Conservation (phyloP, 2,113 vertebrate species). For the Asarcornis scutulata region DNA sequence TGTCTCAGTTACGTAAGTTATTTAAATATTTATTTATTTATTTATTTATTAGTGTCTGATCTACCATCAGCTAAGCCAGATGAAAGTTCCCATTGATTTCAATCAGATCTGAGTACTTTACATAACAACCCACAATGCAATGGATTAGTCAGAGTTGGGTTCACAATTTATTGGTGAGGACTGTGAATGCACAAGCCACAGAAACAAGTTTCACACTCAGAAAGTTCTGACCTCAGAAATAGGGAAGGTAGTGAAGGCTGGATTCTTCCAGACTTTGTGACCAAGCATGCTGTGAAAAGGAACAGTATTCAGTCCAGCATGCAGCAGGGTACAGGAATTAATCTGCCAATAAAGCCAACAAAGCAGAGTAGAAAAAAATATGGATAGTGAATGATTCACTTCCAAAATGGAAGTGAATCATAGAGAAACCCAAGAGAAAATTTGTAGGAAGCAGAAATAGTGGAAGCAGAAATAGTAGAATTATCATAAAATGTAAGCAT, state of each 20-base stretch:
- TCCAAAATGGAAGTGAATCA: background rate
- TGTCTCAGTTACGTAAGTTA: background rate
- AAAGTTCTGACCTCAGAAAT: background rate
- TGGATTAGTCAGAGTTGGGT: background rate
- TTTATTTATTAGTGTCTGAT: background rate
- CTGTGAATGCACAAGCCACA: background rate
- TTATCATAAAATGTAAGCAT: background rate
- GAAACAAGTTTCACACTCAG: background rate
- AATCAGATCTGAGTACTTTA: background rate
- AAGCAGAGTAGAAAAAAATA: background rate
- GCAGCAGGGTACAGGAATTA: background rate
- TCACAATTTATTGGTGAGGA: background rate
- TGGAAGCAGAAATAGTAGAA: background rate
- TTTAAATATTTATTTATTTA: background rate
- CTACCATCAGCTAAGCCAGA: background rate
- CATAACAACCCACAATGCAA: background rate
- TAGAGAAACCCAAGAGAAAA: background rate
- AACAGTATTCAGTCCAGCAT: fast-evolving
- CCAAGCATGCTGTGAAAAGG: background rate
- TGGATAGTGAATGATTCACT: background rate
- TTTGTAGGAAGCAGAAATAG: background rate
- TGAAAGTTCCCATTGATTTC: background rate
- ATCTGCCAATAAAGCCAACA: background rate
- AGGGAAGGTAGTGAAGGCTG: background rate
- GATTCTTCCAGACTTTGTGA: background rate